Evolutionary conservation across 2,888 invertebrate genomes (phyloP).

Genomic region (Drosophila vallismaia): DNA sequence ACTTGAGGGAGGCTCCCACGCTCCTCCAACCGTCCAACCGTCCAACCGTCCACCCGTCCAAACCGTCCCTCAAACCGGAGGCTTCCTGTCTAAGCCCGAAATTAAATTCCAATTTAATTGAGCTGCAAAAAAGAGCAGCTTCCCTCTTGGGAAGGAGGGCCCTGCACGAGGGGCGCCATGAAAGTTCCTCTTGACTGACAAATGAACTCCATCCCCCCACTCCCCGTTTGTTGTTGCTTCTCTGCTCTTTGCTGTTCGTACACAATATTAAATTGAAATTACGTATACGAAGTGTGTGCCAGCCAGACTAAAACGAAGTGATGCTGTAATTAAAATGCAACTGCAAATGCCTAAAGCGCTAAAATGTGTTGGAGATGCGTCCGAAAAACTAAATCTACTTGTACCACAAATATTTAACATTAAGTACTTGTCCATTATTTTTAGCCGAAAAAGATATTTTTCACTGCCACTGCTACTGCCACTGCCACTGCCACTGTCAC

Average conservation of each 20-base stretch:
- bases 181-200: conserved; percentile 53
- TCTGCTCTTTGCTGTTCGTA: not conserved
- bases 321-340: conserved; percentile 1
- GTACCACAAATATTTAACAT: not conserved
- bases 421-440: not conserved
- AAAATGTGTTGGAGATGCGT: not conserved
- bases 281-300: conserved; percentile 56
- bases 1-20: conserved; percentile 38
- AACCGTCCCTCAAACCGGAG: conserved; percentile 5
- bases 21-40: not conserved
- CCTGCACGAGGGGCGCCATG: conserved; percentile 19
- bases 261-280: conserved; percentile 73
- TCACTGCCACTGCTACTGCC: conserved; percentile 2
- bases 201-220: conserved; percentile 18
- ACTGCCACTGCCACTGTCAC: conserved; percentile 9
- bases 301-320: conserved; percentile 17
- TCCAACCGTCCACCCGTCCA: no score
- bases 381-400: not conserved
- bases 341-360: not conserved
- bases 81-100: conserved; percentile 64
- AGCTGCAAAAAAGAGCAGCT: conserved; percentile 68
- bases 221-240: not conserved
- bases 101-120: conserved; percentile 81
- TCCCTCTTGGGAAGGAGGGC: not conserved
- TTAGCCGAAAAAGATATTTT: not conserved